Evolutionary conservation across 2,113 vertebrate species (phyloP).

Genomic region (Brienomyrus longianalis): DNA sequence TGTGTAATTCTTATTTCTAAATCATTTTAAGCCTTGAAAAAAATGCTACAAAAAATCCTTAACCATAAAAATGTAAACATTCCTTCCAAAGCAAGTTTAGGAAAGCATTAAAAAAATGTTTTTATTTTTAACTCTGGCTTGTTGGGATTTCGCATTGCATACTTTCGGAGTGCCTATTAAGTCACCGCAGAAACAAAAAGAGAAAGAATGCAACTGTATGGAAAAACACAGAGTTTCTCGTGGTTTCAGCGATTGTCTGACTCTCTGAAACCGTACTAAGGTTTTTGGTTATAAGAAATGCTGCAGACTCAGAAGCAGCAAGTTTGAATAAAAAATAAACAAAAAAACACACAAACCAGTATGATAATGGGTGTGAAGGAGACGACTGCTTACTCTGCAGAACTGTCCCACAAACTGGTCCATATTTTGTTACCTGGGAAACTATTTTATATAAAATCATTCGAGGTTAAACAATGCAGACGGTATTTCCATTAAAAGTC

Average conservation of each 20-base stretch:
- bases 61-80: background rate
- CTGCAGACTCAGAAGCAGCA: background rate
- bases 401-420: background rate
- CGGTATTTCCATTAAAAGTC: conserved; percentile 5
- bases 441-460: conserved; percentile 19
- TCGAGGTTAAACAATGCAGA: conserved; percentile 31
- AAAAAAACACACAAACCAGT: background rate
- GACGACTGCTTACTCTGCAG: background rate
- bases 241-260: conserved; percentile 7
- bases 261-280: background rate
- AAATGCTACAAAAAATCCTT: conserved; percentile 5
- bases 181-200: conserved; percentile 11
- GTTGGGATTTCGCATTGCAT: conserved; percentile 2
- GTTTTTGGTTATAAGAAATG: background rate
- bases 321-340: background rate
- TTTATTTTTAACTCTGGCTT: conserved; percentile 21
- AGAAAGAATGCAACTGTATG: background rate
- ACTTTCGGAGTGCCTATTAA: conserved; percentile 19
- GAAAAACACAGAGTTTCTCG: too few relatives aligned
- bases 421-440: background rate
- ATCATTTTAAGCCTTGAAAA: background rate
- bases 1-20: background rate
- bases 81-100: background rate
- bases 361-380: background rate
- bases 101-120: conserved; percentile 9